These are phyloP conservation scores for Tetranychus cinnabarinus DNA, from an alignment of 1,140 invertebrate genomes.

Conservation along the genomic window DNA sequence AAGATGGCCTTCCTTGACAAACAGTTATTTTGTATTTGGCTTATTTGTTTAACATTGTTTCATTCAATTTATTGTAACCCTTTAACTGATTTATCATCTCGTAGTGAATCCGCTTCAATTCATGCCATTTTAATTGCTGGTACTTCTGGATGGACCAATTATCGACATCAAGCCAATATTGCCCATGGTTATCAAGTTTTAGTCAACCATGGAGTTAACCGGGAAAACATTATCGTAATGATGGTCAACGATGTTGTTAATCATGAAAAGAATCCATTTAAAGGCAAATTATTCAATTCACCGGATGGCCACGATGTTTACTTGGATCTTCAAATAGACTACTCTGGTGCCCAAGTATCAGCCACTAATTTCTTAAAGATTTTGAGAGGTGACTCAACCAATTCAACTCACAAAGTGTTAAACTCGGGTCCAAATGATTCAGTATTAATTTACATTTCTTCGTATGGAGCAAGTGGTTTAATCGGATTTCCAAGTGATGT, in stretches of 20 bases:
- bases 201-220: slow-evolving; percentile 28
- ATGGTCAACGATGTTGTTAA: slow-evolving; percentile 38
- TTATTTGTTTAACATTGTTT: too few species aligned
- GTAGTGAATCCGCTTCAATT: too few species aligned
- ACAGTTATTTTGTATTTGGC: too few species aligned
- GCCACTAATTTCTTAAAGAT: too few species aligned
- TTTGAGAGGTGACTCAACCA: too few species aligned
- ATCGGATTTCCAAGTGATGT: too few species aligned
- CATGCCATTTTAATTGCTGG: slow-evolving; percentile 29
- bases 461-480: not conserved
- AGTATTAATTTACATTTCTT: too few species aligned
- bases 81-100: too few species aligned
- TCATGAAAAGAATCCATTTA: slow-evolving; percentile 28
- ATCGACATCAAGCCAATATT: slow-evolving; percentile 37
- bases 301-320: slow-evolving; percentile 34
- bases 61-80: too few species aligned
- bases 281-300: slow-evolving; percentile 32
- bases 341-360: not conserved
- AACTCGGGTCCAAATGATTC: too few species aligned
- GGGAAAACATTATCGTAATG: slow-evolving; percentile 34
- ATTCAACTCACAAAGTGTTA: too few species aligned
- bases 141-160: slow-evolving; percentile 31
- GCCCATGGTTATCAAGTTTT: slow-evolving; percentile 37
- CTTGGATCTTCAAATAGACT: slow-evolving; percentile 20
- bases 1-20: too few species aligned